Evolutionary conservation across 2,888 invertebrate species (phyloP), one percentile per base, ranked within the genome.

Genomic region (Barypeithes pellucidus): DNA sequence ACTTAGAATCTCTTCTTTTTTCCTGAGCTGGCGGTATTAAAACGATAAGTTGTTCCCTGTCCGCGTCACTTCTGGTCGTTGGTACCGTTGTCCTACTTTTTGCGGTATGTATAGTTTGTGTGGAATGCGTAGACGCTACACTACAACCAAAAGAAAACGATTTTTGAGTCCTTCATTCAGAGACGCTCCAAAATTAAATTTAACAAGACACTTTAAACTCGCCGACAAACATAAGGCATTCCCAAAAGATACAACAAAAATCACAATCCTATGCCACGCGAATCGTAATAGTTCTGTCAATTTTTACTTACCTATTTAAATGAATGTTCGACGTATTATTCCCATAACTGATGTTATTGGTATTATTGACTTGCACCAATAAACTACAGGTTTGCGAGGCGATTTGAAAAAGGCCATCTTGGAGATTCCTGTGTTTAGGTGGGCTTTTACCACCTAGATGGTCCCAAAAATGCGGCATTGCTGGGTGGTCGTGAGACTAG

Each of bases 321-420:
- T 90, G 89, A 79, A 92, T 90, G 83, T 91, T 92, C 69, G 90
- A 87, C 75, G 88, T 86, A 79, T 90, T 89, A 81, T 90, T 89
- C 60, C 92, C 90, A 79, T 91, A 91, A 80, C 91, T 92, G 75
- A 92, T 92, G 83, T 93, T 92, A 84, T 92, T 92, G 59, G 92
- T 92, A 80, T 93, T 92, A 84, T 92, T 91, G 77, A 93, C 92
- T 89, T 93, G 92, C 69, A 93, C 92, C 75, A 93, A 86, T 77
- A 93, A 91, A 83, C 92, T 93, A 82, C 93, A 93, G 69, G 93
- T 93, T 84, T 93, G 93, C 12, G 93, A 92, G 3, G 93, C 93
- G 77, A 93, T 93, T 87, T 93, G 93, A 82, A 93, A 92, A 36
- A 93, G 87, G 5, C 93, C 93, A 81, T 93, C 93, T 81, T 93